Evolutionary conservation across 1,140 invertebrate species (phyloP), one percentile per base, ranked within the genome.

Genomic region (Gryon sp.): DNA sequence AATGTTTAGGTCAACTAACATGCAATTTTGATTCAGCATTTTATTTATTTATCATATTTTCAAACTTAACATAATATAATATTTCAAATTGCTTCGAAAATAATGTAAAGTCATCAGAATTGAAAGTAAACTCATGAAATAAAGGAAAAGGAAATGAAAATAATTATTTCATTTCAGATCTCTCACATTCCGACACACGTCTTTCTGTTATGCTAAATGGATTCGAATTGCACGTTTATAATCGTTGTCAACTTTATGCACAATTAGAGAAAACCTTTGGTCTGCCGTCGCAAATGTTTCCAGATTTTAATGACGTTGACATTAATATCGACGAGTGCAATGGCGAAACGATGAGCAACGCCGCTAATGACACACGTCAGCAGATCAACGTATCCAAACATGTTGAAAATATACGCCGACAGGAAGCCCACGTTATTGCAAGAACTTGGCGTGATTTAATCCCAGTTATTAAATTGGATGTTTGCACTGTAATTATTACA

Each of bases 161-260:
- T 16, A 55, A 0, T 24, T 48, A 46, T 34, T 38, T 14, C 28
- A 38, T 88, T 90, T 45, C 90, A 97, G 96, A 98, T 92, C 92
- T 98, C 78, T 98, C 97, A 46, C 97, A 99, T 90, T 97, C 95
- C 36, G 96, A 98, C 85, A 97, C 97, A 4, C 92, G 98, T 36
- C 73, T 99, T 11, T 97, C 96, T 30, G 92, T 99, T 18, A 95
- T 98, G 90, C 87, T 99, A 45, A 99, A 99, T 90, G 97, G 97
- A 4, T 96, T 98, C 84, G 97, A 99, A 88, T 87, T 99, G 34
- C 98, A 99, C 88, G 92, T 98, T 5, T 99, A 99, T 87, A 99
- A 99, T 90, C 91, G 97, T 60, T 97, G 96, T 65, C 90, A 94
- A 76, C 86, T 97, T 18, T 99, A 99, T 89, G 92, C 93, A 76